A percentile compares a stretch with the other conserved stretches of the same genome.
phyloP scores from a whole-genome alignment of 2,888 invertebrate species.

The Microlaimidae sp. region DNA sequence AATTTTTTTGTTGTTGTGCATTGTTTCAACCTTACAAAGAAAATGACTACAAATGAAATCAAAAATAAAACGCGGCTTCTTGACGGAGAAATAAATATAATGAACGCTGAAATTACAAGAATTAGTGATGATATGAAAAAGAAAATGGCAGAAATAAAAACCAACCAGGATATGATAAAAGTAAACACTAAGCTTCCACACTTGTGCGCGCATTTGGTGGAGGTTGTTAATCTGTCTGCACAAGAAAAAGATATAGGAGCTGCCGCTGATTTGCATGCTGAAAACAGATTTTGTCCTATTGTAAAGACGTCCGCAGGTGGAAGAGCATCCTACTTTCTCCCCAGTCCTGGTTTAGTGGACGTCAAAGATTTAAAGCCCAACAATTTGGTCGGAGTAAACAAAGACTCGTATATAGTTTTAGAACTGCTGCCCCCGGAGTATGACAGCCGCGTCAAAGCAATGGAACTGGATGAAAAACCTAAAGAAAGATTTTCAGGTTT shows the following conservation, averaged over 20 bases:
- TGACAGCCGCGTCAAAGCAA: constrained; percentile 16
- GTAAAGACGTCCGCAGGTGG: neutral
- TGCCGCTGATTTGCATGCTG: neutral
- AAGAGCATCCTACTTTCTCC: neutral
- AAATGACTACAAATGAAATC: constrained; percentile 34
- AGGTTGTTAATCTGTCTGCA: neutral
- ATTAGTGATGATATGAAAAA: too few relatives aligned
- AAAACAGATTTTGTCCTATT: neutral
- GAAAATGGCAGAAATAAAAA: too few relatives aligned
- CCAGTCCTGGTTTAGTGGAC: neutral
- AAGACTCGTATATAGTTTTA: constrained; percentile 79
- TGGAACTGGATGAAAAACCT: constrained; percentile 61
- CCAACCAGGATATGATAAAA: too few relatives aligned
- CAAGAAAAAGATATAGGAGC: neutral
- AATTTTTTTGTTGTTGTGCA: too few relatives aligned
- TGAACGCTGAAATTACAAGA: too few relatives aligned
- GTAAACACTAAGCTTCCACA: too few relatives aligned
- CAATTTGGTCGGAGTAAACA: neutral
- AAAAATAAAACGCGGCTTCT: too few relatives aligned
- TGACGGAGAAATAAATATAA: too few relatives aligned
- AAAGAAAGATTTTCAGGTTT: constrained; percentile 97
- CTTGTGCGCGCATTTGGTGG: neutral
- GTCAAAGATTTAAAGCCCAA: neutral
- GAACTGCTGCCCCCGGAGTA: constrained; percentile 48
- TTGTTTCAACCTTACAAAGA: too few relatives aligned